Conservation (phyloP, 2,797 vertebrate genomes). For the Menidia menidia region DNA sequence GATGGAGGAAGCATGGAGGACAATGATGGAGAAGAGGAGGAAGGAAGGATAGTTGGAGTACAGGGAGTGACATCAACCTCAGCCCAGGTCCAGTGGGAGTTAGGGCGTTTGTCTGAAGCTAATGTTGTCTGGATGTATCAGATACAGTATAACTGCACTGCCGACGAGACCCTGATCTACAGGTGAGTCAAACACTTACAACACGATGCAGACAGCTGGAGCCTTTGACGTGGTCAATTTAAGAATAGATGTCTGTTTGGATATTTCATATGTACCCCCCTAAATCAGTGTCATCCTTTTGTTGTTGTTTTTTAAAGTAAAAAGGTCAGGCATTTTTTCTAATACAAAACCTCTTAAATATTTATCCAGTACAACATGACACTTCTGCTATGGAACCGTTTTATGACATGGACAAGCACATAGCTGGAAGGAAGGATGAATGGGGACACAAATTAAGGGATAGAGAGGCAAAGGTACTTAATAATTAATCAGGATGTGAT, state of each 20-base stretch:
- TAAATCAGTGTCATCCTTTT: not conserved
- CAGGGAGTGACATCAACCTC: conserved; percentile 89
- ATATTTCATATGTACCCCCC: too few relatives aligned
- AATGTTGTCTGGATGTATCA: conserved; percentile 94
- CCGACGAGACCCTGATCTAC: conserved; percentile 91
- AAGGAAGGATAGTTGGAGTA: conserved; percentile 82
- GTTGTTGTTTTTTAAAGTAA: not conserved
- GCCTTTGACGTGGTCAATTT: not conserved
- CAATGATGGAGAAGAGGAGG: conserved; percentile 70
- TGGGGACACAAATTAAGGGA: conserved; percentile 47
- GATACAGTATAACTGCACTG: conserved; percentile 95
- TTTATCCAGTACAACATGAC: conserved; percentile 58
- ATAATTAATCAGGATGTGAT: conserved; percentile 67
- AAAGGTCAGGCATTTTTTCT: conserved; percentile 31
- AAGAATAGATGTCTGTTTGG: too few relatives aligned
- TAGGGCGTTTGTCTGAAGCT: conserved; percentile 75
- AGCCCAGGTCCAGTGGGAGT: conserved; percentile 89
- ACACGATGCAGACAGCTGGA: not conserved
- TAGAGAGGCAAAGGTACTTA: conserved; percentile 41
- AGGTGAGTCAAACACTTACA: conserved; percentile 79
- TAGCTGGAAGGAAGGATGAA: conserved; percentile 53
- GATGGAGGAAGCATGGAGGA: conserved; percentile 70
- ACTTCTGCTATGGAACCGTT: conserved; percentile 43
- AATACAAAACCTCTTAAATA: conserved; percentile 59
- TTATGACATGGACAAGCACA: conserved; percentile 39